Conservation (phyloP, 2,888 invertebrate species). For the Plagodis dolabraria region DNA sequence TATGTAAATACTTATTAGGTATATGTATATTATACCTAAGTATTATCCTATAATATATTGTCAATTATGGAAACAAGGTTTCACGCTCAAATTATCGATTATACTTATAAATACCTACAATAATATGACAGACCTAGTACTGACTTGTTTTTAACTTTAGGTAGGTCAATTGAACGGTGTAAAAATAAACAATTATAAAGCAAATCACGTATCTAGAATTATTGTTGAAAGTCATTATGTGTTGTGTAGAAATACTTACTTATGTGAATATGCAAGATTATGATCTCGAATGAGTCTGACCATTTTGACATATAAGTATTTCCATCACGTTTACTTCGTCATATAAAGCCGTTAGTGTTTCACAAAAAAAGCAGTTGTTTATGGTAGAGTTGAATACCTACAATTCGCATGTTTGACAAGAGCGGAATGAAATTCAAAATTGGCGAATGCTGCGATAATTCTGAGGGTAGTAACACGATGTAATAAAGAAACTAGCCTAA, state of each 20-base stretch:
- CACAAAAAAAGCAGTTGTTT: conserved; percentile 58
- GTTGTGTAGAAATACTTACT: conserved; percentile 35
- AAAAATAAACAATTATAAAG: conserved; percentile 41
- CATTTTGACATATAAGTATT: conserved; percentile 63
- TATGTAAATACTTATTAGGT: too few species aligned
- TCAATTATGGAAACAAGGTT: too few species aligned
- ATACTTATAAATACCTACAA: too few species aligned
- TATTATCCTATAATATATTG: too few species aligned
- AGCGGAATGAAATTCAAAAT: conserved; percentile 59
- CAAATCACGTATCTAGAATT: conserved; percentile 77
- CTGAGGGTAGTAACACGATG: conserved; percentile 21
- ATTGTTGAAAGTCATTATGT: conserved; percentile 69
- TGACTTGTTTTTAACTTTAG: background rate
- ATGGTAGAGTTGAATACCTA: conserved; percentile 59
- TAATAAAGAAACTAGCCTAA: too few species aligned
- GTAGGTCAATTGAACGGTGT: conserved; percentile 10
- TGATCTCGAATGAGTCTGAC: conserved; percentile 57
- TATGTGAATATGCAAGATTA: conserved; percentile 64
- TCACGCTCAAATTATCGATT: too few species aligned
- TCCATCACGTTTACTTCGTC: conserved; percentile 76
- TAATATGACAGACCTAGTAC: too few species aligned
- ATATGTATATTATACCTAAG: too few species aligned
- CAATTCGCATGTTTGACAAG: conserved; percentile 58
- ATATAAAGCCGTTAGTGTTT: conserved; percentile 68
- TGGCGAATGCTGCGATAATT: conserved; percentile 40